Evolutionary conservation across 2,888 invertebrate genomes (phyloP).

Genomic region (Oligia strigilis): DNA sequence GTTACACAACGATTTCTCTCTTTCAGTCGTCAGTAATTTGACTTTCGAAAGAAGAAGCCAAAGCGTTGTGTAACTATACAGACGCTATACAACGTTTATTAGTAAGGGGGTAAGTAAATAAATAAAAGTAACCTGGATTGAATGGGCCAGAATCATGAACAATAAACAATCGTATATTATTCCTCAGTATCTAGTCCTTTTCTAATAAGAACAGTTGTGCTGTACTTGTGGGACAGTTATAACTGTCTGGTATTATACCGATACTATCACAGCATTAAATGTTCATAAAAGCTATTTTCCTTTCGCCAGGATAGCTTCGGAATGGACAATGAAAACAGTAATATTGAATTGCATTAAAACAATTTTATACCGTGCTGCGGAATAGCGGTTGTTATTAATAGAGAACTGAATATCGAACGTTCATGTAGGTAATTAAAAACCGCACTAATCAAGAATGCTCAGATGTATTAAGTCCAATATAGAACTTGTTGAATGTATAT

Average conservation of each 20-base stretch:
- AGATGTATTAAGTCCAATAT: not conserved
- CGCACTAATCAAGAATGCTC: not conserved
- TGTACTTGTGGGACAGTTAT: not conserved
- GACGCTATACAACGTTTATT: not conserved
- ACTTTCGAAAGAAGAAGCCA: too few relatives aligned
- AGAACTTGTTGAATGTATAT: not conserved
- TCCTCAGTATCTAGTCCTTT: not conserved
- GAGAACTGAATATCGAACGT: conserved; percentile 1
- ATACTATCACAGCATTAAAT: not conserved
- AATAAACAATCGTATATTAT: not conserved
- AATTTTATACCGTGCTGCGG: conserved; percentile 8
- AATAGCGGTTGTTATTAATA: not conserved
- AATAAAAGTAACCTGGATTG: not conserved
- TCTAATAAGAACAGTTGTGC: not conserved
- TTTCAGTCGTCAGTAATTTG: too few relatives aligned
- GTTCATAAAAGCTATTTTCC: conserved; percentile 15
- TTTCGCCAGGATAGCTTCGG: not conserved
- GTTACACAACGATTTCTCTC: too few relatives aligned
- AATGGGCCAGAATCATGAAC: not conserved
- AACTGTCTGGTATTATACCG: not conserved
- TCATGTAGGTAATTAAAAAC: not conserved
- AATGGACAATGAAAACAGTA: conserved; percentile 10
- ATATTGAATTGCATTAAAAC: conserved; percentile 8
- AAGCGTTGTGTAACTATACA: too few relatives aligned
- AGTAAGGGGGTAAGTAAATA: not conserved